phyloP scores from a whole-genome alignment of 2,113 vertebrate species.

The Myrmophylax atrothorax region DNA sequence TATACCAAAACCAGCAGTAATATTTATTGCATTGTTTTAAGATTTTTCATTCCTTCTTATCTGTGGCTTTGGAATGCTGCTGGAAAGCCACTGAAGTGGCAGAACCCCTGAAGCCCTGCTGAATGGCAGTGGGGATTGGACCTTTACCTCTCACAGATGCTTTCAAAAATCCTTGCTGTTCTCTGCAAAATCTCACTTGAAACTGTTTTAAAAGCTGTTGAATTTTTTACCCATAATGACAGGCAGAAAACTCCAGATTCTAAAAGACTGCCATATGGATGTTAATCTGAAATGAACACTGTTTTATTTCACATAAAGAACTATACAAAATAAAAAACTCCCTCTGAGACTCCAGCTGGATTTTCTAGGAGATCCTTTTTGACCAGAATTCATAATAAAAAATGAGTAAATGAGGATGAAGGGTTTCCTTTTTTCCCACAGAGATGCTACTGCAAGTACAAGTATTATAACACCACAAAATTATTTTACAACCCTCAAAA shows the following conservation, averaged over 20 bases:
- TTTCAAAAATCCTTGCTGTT: background rate
- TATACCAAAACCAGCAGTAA: background rate
- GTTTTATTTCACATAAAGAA: background rate
- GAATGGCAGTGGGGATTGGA: background rate
- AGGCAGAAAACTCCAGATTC: background rate
- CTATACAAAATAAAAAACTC: background rate
- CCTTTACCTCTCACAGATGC: background rate
- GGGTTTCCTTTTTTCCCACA: rapidly evolving
- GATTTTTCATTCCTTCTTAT: background rate
- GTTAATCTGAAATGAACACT: background rate
- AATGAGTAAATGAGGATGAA: background rate
- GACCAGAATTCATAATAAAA: background rate
- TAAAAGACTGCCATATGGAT: background rate
- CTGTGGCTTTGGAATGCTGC: background rate
- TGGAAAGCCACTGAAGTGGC: background rate
- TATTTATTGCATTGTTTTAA: background rate
- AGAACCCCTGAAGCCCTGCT: background rate
- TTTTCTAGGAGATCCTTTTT: background rate
- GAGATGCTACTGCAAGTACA: background rate
- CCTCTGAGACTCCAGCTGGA: background rate
- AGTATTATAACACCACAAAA: background rate
- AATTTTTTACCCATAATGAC: background rate
- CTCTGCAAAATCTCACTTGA: background rate
- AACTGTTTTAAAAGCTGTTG: background rate
- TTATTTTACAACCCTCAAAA: background rate